phyloP scores from a whole-genome alignment of 2,888 invertebrate genomes.

The Tipula confusa region DNA sequence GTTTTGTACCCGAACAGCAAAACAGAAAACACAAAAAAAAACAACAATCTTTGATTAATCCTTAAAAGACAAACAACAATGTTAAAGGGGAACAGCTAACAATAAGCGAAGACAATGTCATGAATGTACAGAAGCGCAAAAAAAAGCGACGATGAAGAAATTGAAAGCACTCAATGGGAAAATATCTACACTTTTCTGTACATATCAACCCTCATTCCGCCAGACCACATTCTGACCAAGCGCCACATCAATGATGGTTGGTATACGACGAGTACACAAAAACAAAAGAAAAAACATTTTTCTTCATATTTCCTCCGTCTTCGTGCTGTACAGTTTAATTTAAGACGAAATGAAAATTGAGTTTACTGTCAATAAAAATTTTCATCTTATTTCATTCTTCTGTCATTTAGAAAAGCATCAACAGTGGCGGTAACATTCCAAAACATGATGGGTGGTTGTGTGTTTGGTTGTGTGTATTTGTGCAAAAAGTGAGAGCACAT shows the following conservation, averaged over 20 bases:
- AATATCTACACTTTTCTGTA: neutral
- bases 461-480: neutral
- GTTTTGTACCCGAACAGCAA: neutral
- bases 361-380: conserved; percentile 3
- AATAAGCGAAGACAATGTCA: conserved; percentile 7
- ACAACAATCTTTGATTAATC: conserved; percentile 13
- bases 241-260: neutral
- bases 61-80: neutral
- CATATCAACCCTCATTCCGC: neutral
- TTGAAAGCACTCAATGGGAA: neutral
- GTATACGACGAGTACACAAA: neutral
- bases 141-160: neutral
- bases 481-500: neutral
- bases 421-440: too few relatives aligned
- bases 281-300: neutral
- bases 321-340: neutral
- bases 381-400: neutral
- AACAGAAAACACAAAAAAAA: neutral
- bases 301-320: neutral
- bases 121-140: neutral
- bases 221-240: neutral
- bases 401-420: neutral
- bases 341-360: conserved; percentile 20
- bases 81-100: neutral
- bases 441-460: neutral